Conservation (phyloP, 2,113 vertebrate species). For the Corythornis vintsioides region DNA sequence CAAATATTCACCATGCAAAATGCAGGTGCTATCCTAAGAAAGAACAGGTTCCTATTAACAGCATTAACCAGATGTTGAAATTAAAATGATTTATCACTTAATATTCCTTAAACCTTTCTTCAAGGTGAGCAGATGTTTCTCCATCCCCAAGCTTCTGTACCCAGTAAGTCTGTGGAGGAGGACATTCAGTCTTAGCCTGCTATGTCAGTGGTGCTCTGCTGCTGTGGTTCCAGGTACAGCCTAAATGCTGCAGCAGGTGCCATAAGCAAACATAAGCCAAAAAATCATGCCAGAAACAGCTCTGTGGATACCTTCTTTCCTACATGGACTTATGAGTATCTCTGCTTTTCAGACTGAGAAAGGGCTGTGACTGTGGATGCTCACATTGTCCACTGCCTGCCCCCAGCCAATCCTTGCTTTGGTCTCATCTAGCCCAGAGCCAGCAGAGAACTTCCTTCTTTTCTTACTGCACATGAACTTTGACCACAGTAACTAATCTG, state of each 20-base stretch:
- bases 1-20: neutral
- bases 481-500: neutral
- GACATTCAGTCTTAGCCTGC: neutral
- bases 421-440: neutral
- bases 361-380: neutral
- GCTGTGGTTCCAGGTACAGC: neutral
- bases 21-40: neutral
- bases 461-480: neutral
- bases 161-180: rapidly evolving
- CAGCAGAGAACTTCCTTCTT: neutral
- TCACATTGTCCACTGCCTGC: neutral
- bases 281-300: neutral
- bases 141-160: neutral
- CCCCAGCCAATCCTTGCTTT: neutral
- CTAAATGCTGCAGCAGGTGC: neutral
- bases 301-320: neutral
- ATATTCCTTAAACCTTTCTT: neutral
- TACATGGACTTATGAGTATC: neutral
- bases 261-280: neutral
- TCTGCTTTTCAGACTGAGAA: neutral
- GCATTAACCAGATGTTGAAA: neutral
- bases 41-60: neutral
- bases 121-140: neutral
- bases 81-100: neutral
- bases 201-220: neutral